Evolutionary conservation across 2,888 invertebrate species (phyloP), one percentile per base, ranked within the genome.

Genomic region (Galeruca laticollis): DNA sequence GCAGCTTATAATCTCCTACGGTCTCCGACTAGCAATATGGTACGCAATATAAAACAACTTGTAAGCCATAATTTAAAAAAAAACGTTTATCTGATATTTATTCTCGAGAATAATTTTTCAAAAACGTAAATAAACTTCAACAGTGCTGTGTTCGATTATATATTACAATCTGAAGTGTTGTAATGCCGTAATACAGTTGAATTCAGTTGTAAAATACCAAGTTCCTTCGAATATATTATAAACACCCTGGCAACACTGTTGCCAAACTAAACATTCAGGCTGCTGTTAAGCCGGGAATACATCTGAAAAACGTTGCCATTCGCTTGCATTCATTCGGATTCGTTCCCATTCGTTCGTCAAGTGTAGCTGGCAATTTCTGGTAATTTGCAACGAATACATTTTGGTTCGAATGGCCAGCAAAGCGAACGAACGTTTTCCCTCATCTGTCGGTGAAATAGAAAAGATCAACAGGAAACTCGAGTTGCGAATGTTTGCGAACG

Each of bases 121-220:
- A 63, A 63, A 35, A 18, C 40, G 40, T 63, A 63, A 63, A 63
- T 63, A 52, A 52, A 63, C 54, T 54, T 63, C 63, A 63, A 63
- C 63, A 40, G 52, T 33, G 54, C 52, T 20, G 15, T 63, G 63
- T 21, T 40, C 37, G 63, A 21, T 20, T 43, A 63, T 63, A 63
- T 63, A 63, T 63, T 63, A 63, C 63, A 63, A 52, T 63, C 31
- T 51, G 37, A 54, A 63, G 52, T 63, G 54, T 15, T 52, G 54
- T 63, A 63, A 63, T 54, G 31, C 37, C 52, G 54, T 63, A 54
- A 54, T 63, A 43, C 54, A 63, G 20, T 62, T 62, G 52, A 62
- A 62, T 62, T 62, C 33, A 18, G 62, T 63, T 63, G 54, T 63
- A 63, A 63, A 63, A 52, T 56, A 52, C 21, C 62, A 54, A 47